These are phyloP conservation scores for Limnephilus lunatus DNA, from an alignment of 2,888 invertebrate genomes.

Conservation along the genomic window DNA sequence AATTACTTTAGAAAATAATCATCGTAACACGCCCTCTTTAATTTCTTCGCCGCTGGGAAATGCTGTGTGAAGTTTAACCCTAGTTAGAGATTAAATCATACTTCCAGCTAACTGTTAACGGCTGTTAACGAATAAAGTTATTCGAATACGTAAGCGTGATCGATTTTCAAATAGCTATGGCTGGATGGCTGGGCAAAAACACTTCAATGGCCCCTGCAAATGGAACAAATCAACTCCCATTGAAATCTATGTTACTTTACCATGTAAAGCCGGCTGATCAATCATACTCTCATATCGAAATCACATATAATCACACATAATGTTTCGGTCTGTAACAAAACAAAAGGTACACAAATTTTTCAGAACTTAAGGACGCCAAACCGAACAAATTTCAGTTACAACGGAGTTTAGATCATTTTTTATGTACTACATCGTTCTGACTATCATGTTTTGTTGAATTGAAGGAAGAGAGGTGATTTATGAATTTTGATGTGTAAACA, in stretches of 20 bases:
- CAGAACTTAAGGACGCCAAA: too few relatives aligned
- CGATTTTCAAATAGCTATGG: background rate
- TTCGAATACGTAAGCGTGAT: slow-evolving; percentile 12
- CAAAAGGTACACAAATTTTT: too few relatives aligned
- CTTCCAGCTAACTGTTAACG: slow-evolving; percentile 7
- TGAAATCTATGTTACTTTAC: background rate
- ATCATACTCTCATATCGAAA: too few relatives aligned
- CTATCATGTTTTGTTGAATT: too few relatives aligned
- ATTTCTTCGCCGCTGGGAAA: background rate
- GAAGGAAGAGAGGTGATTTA: too few relatives aligned
- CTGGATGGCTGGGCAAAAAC: background rate
- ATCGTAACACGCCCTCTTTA: background rate
- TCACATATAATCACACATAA: too few relatives aligned
- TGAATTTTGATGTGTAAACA: too few relatives aligned
- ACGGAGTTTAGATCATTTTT: too few relatives aligned
- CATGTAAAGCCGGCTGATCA: background rate
- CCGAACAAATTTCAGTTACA: too few relatives aligned
- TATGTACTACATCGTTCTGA: too few relatives aligned
- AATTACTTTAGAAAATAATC: background rate
- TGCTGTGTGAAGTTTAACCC: slow-evolving; percentile 2
- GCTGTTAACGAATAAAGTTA: slow-evolving; percentile 36
- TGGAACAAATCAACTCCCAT: background rate
- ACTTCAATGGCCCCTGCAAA: background rate
- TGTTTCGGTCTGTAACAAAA: too few relatives aligned
- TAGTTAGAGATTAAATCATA: slow-evolving; percentile 37